Evolutionary conservation across 2,888 invertebrate species (phyloP).

Genomic region (Ochlodes sylvanus): DNA sequence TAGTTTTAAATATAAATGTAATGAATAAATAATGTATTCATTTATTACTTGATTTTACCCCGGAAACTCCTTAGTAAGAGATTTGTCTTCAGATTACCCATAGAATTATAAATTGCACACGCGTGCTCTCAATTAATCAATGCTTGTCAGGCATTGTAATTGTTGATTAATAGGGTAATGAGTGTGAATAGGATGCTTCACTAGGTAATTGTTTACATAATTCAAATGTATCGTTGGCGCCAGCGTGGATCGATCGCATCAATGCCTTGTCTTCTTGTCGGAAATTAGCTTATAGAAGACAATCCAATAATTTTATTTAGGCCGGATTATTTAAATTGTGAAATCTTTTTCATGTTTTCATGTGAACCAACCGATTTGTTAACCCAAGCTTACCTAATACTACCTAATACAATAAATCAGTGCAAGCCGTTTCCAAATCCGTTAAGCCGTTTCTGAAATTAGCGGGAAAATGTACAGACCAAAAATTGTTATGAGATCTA

Average conservation of each 20-base stretch:
- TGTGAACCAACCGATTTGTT: no score
- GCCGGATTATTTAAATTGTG: no score
- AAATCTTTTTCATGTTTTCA: no score
- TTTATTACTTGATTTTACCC: not conserved
- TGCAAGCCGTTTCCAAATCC: no score
- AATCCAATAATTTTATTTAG: no score
- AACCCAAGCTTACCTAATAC: no score
- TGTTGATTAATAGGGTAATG: conserved; percentile 21
- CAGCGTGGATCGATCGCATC: conserved; percentile 21
- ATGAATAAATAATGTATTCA: not conserved
- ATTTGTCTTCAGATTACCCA: not conserved
- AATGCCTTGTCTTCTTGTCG: no score
- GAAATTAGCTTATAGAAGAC: no score
- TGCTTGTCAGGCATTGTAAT: conserved; percentile 27
- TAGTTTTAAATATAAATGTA: not conserved
- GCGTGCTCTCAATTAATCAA: conserved; percentile 33
- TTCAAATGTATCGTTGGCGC: conserved; percentile 29
- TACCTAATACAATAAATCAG: no score
- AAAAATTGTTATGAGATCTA: no score
- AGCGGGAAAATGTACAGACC: no score
- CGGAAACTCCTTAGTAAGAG: not conserved
- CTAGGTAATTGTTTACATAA: conserved; percentile 17
- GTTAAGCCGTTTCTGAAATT: no score
- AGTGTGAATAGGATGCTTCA: conserved; percentile 21
- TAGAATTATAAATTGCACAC: not conserved